phyloP scores from a whole-genome alignment of 2,113 vertebrate species.

The Upupa epops region DNA sequence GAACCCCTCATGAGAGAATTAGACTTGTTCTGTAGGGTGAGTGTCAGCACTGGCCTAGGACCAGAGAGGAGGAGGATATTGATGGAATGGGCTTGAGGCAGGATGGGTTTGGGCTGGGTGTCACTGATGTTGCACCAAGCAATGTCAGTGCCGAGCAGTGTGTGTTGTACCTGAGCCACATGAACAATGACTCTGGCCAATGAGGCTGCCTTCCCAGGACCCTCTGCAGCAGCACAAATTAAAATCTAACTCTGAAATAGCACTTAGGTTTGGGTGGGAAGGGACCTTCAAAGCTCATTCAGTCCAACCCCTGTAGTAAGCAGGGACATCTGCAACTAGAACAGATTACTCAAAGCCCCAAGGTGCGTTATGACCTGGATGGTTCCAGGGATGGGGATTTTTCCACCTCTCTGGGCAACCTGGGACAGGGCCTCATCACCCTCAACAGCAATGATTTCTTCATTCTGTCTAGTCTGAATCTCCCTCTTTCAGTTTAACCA shows the following conservation, averaged over 20 bases:
- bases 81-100: not conserved
- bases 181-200: accelerated
- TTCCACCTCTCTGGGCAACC: too few relatives aligned
- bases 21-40: not conserved
- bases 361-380: too few relatives aligned
- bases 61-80: not conserved
- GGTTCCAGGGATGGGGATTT: too few relatives aligned
- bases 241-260: accelerated
- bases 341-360: too few relatives aligned
- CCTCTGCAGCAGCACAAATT: not conserved
- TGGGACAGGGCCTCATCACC: too few relatives aligned
- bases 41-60: accelerated
- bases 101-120: not conserved
- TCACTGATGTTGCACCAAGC: not conserved
- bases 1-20: not conserved
- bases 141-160: not conserved
- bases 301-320: too few relatives aligned
- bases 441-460: too few relatives aligned
- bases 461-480: too few relatives aligned
- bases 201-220: accelerated
- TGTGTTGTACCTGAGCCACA: not conserved
- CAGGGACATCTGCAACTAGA: too few relatives aligned
- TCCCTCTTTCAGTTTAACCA: too few relatives aligned
- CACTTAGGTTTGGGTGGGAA: not conserved
- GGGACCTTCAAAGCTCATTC: too few relatives aligned